Evolutionary conservation across 2,113 vertebrate genomes (phyloP).

Genomic region (Speoplatyrhinus poulsoni): DNA sequence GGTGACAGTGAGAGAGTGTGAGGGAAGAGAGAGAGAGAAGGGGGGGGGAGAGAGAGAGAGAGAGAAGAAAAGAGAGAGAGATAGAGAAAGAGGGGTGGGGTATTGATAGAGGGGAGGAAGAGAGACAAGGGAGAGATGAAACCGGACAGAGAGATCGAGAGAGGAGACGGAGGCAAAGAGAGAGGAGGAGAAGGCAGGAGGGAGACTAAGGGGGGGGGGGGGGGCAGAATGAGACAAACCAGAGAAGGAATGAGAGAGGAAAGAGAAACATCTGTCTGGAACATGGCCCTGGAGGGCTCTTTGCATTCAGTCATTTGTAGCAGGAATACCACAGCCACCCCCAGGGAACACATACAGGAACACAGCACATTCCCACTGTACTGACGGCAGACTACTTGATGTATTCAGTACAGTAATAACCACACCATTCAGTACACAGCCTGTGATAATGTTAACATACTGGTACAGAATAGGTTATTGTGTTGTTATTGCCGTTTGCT

Average conservation of each 20-base stretch:
- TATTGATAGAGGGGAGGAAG: constrained; percentile 70
- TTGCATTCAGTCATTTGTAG: constrained; percentile 39
- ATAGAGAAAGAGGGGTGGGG: constrained; percentile 89
- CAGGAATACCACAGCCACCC: background rate
- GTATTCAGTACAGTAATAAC: too few species aligned
- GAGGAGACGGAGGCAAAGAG: background rate
- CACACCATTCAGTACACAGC: too few species aligned
- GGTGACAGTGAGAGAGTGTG: background rate
- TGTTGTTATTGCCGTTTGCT: background rate
- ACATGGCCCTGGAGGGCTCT: constrained; percentile 35
- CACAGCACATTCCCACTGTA: too few species aligned
- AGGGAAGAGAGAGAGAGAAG: background rate
- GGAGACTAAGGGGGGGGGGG: background rate
- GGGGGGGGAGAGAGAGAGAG: background rate
- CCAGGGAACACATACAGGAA: too few species aligned
- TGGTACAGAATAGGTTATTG: too few species aligned
- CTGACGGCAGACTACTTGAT: too few species aligned
- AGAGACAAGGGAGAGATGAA: background rate
- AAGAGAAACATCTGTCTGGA: constrained; percentile 44
- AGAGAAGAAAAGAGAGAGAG: background rate
- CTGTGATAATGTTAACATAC: too few species aligned
- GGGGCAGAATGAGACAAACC: background rate
- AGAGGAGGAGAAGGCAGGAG: background rate
- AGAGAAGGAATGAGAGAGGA: constrained; percentile 21
- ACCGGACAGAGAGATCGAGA: background rate